These are phyloP conservation scores for Nibea coibor DNA, from an alignment of 2,113 vertebrate species.

Conservation along the genomic window DNA sequence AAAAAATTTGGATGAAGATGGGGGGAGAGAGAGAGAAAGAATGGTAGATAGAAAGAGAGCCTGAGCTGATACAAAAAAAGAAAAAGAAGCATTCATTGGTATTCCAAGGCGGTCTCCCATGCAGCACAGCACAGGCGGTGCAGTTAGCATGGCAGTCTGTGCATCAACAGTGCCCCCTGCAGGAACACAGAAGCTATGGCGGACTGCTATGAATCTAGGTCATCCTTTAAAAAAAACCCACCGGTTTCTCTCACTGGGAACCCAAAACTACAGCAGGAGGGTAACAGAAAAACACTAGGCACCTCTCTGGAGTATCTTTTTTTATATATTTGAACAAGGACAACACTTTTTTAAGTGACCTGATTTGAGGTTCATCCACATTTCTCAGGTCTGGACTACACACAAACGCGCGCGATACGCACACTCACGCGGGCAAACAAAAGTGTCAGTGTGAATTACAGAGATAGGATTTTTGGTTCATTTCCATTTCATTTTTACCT, in stretches of 20 bases:
- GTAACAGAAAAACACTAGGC: conserved; percentile 53
- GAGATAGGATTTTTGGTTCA: not conserved
- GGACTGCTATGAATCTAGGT: conserved; percentile 75
- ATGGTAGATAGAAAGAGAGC: conserved; percentile 38
- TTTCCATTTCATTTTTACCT: not conserved
- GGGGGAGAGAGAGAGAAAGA: conserved; percentile 36
- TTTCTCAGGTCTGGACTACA: conserved; percentile 23
- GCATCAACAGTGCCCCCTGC: conserved; percentile 78
- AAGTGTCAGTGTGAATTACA: not conserved
- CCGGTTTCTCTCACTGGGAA: conserved; percentile 60
- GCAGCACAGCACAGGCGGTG: conserved; percentile 74
- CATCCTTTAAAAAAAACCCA: conserved; percentile 68
- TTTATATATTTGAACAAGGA: conserved; percentile 65
- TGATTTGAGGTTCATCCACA: conserved; percentile 62
- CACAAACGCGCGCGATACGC: not conserved
- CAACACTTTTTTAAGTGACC: conserved; percentile 66
- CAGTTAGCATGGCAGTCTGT: conserved; percentile 6
- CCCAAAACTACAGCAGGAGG: conserved; percentile 57
- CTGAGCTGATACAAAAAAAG: conserved; percentile 37
- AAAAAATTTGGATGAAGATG: conserved; percentile 34
- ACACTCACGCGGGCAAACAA: not conserved
- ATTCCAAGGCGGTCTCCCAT: conserved; percentile 82
- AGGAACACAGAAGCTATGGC: conserved; percentile 26
- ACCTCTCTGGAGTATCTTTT: conserved; percentile 57
- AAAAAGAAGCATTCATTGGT: conserved; percentile 76